These are phyloP conservation scores for Sitophilus oryzae DNA, from an alignment of 1,140 invertebrate species.

Conservation along the genomic window DNA sequence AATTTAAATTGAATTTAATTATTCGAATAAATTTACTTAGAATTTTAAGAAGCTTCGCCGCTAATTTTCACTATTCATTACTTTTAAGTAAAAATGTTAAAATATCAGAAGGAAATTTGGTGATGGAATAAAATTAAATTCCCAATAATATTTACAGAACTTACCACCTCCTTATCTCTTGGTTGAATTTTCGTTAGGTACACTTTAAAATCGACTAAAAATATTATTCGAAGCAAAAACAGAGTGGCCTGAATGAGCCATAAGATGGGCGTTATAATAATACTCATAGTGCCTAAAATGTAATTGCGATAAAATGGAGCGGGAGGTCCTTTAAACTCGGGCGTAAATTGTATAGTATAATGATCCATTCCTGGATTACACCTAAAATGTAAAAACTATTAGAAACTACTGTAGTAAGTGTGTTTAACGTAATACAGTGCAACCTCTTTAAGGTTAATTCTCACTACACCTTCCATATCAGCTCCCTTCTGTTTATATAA, in stretches of 20 bases:
- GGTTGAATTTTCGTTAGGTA: slow-evolving; percentile 16
- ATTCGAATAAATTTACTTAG: no score
- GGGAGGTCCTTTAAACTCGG: not conserved
- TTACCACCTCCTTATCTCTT: not conserved
- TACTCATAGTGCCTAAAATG: not conserved
- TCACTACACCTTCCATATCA: no score
- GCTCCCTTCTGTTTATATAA: no score
- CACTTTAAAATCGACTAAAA: slow-evolving; percentile 18
- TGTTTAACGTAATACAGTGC: no score
- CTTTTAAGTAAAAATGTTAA: no score
- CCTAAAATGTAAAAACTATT: slow-evolving; percentile 8
- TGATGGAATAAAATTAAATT: no score
- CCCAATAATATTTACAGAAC: no score
- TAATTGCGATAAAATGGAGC: slow-evolving; percentile 11
- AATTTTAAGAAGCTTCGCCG: no score
- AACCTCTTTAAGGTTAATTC: no score
- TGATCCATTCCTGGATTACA: slow-evolving; percentile 11
- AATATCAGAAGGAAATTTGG: no score
- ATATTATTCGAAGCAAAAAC: slow-evolving; percentile 13
- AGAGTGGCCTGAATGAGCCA: slow-evolving; percentile 11
- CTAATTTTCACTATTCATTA: no score
- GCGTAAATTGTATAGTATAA: slow-evolving; percentile 14
- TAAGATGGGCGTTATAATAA: slow-evolving; percentile 3
- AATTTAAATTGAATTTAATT: no score
- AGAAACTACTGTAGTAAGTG: not conserved